Conservation (phyloP, 2,888 invertebrate species). For the Catocala nupta region DNA sequence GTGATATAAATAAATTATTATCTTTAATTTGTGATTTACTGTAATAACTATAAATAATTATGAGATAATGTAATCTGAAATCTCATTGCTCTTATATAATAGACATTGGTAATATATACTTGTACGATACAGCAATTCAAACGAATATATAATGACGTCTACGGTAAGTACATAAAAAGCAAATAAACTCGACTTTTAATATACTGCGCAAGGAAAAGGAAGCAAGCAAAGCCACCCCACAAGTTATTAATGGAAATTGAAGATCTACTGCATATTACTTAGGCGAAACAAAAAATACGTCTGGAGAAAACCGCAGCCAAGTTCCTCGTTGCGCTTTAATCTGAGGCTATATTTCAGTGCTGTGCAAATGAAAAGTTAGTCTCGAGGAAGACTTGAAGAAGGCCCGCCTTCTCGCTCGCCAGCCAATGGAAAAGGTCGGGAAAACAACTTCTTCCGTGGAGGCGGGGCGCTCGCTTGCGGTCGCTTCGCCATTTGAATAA, state of each 20-base stretch:
- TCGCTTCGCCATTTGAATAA: constrained; percentile 83
- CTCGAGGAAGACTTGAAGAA: constrained; percentile 79
- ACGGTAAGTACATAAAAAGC: too few species aligned
- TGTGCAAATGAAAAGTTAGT: constrained; percentile 86
- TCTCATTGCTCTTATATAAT: too few species aligned
- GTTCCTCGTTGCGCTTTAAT: constrained; percentile 81
- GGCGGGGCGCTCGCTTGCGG: constrained; percentile 81
- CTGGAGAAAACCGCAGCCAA: constrained; percentile 79
- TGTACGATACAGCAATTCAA: too few species aligned
- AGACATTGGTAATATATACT: too few species aligned
- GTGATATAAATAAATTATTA: too few species aligned
- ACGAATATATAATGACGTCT: too few species aligned
- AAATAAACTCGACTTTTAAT: neutral
- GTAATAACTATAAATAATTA: too few species aligned
- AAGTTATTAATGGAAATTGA: constrained; percentile 54
- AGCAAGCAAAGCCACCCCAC: constrained; percentile 16
- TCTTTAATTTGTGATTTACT: too few species aligned
- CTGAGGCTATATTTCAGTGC: constrained; percentile 83
- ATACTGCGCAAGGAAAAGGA: constrained; percentile 1
- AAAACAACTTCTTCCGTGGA: constrained; percentile 83
- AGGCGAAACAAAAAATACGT: constrained; percentile 67
- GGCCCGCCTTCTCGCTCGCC: constrained; percentile 76
- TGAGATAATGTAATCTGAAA: too few species aligned
- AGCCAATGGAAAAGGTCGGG: constrained; percentile 85
- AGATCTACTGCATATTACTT: constrained; percentile 62